Evolutionary conservation across 2,797 vertebrate species (phyloP), one percentile per base, ranked within the genome.

Genomic region (Heterohyrax brucei): DNA sequence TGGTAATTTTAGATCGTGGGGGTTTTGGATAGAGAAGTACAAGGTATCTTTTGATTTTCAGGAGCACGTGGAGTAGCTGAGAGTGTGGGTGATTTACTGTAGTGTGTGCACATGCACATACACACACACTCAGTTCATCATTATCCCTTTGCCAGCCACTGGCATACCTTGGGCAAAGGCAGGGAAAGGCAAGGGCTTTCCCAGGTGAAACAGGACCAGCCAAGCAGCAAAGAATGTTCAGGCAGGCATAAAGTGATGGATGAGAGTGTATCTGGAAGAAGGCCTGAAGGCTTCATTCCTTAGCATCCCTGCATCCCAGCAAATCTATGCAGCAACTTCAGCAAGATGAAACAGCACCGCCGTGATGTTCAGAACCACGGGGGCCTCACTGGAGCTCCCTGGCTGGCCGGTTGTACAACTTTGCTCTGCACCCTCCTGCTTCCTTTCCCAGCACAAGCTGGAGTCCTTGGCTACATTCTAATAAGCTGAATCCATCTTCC

Each of bases 161-260:
- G 88, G 48, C 48, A 66, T 8, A 84, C 80, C 46, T 30, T 70
- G 79, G 75, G 86, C 77, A 94, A 95, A 95, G 78, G 64, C 86
- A 82, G 73, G 72, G 46, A 97, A 72, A 75, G 76, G 70, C 89
- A 56, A 91, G 59, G 68, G 24, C 13, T 2, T 77, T 83, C 83
- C 75, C 66, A 91, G 48, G 79, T 93, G 61, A n/a, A 87, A 56
- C 26, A 59, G 44, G 21, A 64, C 12, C 61, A 79, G n/a, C 80
- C 61, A 87, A 75, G 80, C 28, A 85, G 48, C 48, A 62, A 82
- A 89, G 64, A 76, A 50, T 19, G 12, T 48, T 76, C 80, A 50
- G 59, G 53, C 56, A 93, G 46, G 64, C 46, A 1, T 84, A 73
- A 87, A 62, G 68, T 89, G 86, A 87, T 89, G 62, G 50, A 75